Evolutionary conservation across 2,113 vertebrate species (phyloP).

Genomic region (Oreochromis tanganicae): DNA sequence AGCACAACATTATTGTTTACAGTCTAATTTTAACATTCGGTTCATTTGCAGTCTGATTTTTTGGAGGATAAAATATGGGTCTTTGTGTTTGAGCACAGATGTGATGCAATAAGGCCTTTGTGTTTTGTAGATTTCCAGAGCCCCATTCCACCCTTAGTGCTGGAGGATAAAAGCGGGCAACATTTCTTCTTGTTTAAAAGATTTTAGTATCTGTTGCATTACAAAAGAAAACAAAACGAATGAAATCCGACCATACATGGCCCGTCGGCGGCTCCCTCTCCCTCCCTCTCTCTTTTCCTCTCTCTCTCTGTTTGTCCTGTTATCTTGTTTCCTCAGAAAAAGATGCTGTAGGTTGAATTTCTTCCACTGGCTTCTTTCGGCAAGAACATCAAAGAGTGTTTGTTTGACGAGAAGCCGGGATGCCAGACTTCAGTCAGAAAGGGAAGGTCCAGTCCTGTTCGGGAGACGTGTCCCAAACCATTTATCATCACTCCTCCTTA

Average conservation of each 20-base stretch:
- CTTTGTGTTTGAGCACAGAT: not conserved
- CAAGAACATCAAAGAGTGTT: not conserved
- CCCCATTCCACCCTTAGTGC: not conserved
- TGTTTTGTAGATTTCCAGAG: not conserved
- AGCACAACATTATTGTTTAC: not conserved
- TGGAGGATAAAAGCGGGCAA: not conserved
- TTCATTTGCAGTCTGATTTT: not conserved
- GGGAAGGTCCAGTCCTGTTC: not conserved
- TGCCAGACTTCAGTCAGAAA: not conserved
- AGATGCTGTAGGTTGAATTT: not conserved
- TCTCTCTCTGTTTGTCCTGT: not conserved
- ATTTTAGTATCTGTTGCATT: not conserved
- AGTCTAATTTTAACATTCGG: rapidly evolving
- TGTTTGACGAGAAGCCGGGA: not conserved
- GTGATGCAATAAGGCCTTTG: not conserved
- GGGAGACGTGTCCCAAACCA: not conserved
- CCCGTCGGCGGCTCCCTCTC: rapidly evolving
- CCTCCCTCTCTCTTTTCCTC: rapidly evolving
- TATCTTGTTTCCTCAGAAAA: conserved; percentile 10
- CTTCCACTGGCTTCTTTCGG: not conserved
- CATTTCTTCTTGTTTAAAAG: not conserved
- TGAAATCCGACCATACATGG: not conserved
- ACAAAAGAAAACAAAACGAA: not conserved
- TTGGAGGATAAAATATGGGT: not conserved
- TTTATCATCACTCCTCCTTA: not conserved